Base-by-base conservation (phyloP, 2,888 invertebrate genomes). In the Clanis bilineata region DNA sequence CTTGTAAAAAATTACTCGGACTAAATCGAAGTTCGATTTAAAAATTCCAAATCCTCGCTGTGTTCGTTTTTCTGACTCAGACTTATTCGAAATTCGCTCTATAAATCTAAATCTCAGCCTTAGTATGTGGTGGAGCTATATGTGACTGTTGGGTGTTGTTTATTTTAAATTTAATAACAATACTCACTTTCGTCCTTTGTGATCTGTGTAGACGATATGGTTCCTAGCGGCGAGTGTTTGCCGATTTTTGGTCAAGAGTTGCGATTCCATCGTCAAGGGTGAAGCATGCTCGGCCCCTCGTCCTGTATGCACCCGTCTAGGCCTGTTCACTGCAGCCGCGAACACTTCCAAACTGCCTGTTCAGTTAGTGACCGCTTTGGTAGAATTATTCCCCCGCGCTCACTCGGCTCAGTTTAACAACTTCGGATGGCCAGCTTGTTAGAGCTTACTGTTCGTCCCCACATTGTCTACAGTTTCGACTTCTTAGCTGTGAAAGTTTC, bases 151-250 rank as follows among this genome's bases (percentile, higher is more conserved):
- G 5, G 3, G 1, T 36, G 12, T 3, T 36, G 1, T 41, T 41
- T 18, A 18, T 18, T 36, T 22, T 7, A 9, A 28, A 18, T 60
- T 47, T 62, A 56, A 59, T 57, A 41, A 15, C 59, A 60, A 64
- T 79, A 91, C 93, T 92, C 70, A 93, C 93, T 93, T 93, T 68
- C 92, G 82, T 64, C 93, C 93, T 69, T 92, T 93, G 64, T 93
- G 92, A 66, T 93, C 93, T 39, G 93, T 93, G 74, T 92, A 93
- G 71, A 93, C 88, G 66, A 93, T 93, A 68, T 93, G 93, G 70
- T 92, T 93, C 58, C 92, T 85, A 2, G 87, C 83, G n/a, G 90
- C 81, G 2, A 88, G 88, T 28, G 83, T 76, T 62, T 86, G 89
- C 51, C 87, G 81, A 59, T 66, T 74, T 58, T 86, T 79, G 61